Percentiles rank a stretch among this genome's conserved stretches.
Conservation (phyloP, 2,113 vertebrate genomes). For the Vulpes vulpes region DNA sequence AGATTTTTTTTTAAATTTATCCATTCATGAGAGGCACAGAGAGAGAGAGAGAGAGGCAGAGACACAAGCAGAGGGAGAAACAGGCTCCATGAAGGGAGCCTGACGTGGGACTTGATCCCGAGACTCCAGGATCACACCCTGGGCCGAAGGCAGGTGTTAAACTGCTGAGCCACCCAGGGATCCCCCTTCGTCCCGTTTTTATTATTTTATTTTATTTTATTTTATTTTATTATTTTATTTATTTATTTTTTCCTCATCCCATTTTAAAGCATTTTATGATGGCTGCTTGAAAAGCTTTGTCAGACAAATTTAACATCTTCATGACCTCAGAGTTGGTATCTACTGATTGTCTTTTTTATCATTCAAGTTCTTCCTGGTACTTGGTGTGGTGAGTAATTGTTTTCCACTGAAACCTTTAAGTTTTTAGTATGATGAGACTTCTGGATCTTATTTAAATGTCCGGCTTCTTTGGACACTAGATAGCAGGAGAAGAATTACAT, state of each 20-base stretch:
- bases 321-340: not conserved
- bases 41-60: too few relatives aligned
- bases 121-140: too few relatives aligned
- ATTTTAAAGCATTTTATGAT: not conserved
- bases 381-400: not conserved
- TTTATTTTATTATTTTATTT: too few relatives aligned
- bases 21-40: too few relatives aligned
- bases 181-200: too few relatives aligned
- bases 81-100: too few relatives aligned
- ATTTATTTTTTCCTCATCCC: not conserved
- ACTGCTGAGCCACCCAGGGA: too few relatives aligned
- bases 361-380: not conserved
- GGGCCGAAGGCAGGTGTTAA: too few relatives aligned
- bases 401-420: not conserved
- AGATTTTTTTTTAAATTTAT: too few relatives aligned
- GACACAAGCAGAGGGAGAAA: too few relatives aligned
- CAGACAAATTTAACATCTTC: not conserved
- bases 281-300: not conserved
- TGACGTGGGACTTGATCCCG: too few relatives aligned
- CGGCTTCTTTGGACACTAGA: not conserved
- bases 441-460: not conserved
- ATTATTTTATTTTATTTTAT: too few relatives aligned
- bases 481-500: not conserved
- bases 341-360: not conserved
- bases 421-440: not conserved